A percentile compares a stretch with the other conserved stretches of the same genome.
Conservation (phyloP, 2,888 invertebrate genomes). For the Scaptodrosophila latifasciaeformis region DNA sequence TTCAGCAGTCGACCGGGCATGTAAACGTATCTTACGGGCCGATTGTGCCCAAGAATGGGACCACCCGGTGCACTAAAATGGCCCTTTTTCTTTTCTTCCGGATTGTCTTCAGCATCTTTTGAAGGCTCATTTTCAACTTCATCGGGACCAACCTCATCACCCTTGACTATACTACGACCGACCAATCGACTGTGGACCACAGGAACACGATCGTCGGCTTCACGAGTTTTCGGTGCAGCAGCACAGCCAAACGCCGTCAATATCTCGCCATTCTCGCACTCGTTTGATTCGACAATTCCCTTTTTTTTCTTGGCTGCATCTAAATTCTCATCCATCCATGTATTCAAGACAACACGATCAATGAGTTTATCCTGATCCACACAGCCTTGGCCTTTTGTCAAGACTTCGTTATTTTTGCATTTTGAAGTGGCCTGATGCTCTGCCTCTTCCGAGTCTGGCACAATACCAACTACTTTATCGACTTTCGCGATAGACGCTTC, state of each 20-base stretch:
- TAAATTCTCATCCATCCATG: constrained; percentile 25
- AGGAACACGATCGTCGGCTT: not conserved
- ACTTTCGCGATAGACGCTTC: no score
- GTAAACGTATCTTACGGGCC: constrained; percentile 1
- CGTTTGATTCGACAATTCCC: not conserved
- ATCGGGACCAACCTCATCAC: not conserved
- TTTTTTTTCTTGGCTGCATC: not conserved
- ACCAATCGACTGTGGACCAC: not conserved
- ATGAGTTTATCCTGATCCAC: constrained; percentile 16
- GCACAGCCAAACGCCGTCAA: constrained; percentile 22
- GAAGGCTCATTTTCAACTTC: not conserved
- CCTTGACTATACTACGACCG: not conserved
- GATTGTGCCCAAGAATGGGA: not conserved
- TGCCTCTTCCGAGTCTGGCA: not conserved
- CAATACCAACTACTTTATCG: no score
- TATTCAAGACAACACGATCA: not conserved
- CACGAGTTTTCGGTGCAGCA: not conserved
- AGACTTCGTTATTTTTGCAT: constrained; percentile 23
- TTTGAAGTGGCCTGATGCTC: not conserved
- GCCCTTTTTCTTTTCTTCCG: no score
- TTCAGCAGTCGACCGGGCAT: constrained; percentile 3
- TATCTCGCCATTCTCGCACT: constrained; percentile 15
- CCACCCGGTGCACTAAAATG: not conserved
- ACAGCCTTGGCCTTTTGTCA: constrained; percentile 25
- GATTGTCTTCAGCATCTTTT: not conserved